Conservation (phyloP, 2,888 invertebrate species). For the Microctonus brassicae region DNA sequence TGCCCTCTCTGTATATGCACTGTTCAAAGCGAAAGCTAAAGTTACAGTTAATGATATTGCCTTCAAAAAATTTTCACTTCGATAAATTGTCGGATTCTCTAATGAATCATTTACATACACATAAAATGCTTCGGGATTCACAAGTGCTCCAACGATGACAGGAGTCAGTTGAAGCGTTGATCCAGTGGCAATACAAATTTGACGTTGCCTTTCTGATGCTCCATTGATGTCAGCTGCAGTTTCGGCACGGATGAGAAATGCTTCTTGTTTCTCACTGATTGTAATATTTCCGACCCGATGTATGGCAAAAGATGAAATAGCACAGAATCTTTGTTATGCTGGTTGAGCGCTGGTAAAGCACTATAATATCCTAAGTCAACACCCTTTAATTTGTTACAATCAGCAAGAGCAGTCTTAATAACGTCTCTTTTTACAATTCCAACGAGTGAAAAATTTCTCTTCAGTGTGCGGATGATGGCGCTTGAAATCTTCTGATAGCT, state of each 20-base stretch:
- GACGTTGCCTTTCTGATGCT: neutral
- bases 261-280: neutral
- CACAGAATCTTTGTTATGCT: neutral
- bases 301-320: neutral
- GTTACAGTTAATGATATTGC: constrained; percentile 13
- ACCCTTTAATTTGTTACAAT: neutral
- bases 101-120: constrained; percentile 33
- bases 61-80: constrained; percentile 20
- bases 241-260: neutral
- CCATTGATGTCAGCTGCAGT: neutral
- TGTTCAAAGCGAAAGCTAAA: constrained; percentile 22
- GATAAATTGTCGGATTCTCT: no score
- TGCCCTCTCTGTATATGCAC: constrained; percentile 13
- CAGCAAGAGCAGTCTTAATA: neutral
- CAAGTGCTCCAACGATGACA: neutral
- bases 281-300: neutral
- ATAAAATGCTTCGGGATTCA: constrained; percentile 5
- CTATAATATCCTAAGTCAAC: no score
- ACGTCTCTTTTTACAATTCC: neutral
- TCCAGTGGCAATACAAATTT: neutral
- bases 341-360: neutral
- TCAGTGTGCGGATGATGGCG: constrained; percentile 26
- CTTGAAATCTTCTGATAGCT: constrained; percentile 28
- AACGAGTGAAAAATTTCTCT: constrained; percentile 26
- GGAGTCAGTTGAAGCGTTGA: neutral